phyloP scores from a whole-genome alignment of 2,113 vertebrate genomes.

The Mustela lutreola region DNA sequence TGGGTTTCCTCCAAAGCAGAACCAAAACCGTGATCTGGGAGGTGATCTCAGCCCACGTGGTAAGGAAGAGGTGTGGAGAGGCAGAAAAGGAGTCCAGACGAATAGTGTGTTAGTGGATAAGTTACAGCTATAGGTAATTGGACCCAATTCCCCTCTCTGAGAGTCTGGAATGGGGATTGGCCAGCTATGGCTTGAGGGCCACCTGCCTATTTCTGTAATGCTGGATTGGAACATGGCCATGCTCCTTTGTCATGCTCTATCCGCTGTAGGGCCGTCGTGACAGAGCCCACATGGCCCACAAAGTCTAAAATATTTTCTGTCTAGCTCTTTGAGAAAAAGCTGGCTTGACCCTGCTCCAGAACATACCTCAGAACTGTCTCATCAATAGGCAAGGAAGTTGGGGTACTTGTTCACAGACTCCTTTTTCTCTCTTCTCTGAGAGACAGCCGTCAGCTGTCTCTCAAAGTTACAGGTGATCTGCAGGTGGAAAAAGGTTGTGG shows the following conservation, averaged over 20 bases:
- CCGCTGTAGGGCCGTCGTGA: neutral
- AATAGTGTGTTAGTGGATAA: neutral
- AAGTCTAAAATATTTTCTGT: neutral
- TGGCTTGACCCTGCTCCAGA: neutral
- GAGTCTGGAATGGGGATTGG: neutral
- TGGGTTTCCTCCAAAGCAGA: neutral
- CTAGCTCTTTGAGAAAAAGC: neutral
- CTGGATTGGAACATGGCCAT: neutral
- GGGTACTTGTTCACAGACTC: neutral
- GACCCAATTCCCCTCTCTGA: neutral
- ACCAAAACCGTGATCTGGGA: neutral
- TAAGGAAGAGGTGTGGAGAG: neutral
- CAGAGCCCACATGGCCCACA: neutral
- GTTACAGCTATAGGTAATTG: neutral
- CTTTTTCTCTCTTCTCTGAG: neutral
- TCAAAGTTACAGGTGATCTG: neutral
- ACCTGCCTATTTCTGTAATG: neutral
- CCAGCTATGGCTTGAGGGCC: too few species aligned
- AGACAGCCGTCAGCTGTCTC: neutral
- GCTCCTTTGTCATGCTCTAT: neutral
- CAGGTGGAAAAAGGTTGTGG: neutral
- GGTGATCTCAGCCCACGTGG: neutral
- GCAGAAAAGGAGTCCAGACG: neutral
- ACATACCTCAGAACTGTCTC: neutral
- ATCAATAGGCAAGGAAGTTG: neutral